A percentile compares a stretch with the other conserved stretches of the same genome.
phyloP scores from a whole-genome alignment of 2,797 vertebrate species.

The Melanitta fusca region DNA sequence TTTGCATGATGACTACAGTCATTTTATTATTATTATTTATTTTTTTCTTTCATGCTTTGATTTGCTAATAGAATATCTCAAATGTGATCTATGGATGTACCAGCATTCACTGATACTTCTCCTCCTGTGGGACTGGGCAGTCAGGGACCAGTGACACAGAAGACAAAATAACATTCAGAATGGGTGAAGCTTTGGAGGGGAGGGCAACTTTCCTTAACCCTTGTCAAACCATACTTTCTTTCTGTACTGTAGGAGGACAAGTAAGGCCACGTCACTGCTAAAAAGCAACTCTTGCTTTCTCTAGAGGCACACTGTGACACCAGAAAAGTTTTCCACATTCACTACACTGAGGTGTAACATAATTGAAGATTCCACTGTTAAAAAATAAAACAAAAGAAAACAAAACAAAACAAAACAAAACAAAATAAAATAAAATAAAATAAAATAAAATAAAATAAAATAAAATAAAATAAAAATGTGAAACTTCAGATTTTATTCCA shows the following conservation, averaged over 20 bases:
- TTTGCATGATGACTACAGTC: too few species aligned
- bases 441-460: too few species aligned
- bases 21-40: too few species aligned
- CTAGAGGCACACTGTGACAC: fast-evolving
- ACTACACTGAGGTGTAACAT: too few species aligned
- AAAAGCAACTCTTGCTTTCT: neutral
- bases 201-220: neutral
- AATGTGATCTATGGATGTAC: neutral
- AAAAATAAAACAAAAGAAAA: too few species aligned
- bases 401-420: too few species aligned
- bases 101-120: neutral
- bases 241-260: neutral
- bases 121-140: neutral
- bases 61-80: neutral
- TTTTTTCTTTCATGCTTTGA: neutral
- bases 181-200: neutral
- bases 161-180: neutral
- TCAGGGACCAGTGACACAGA: neutral
- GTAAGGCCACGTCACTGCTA: neutral
- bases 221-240: neutral
- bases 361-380: neutral
- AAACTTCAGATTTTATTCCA: neutral
- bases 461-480: too few species aligned
- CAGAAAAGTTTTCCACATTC: neutral
- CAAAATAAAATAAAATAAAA: too few species aligned